Percentiles rank a stretch among this genome's conserved stretches.
These are phyloP conservation scores for Apamea crenata DNA, from an alignment of 2,888 invertebrate genomes.

Conservation along the genomic window DNA sequence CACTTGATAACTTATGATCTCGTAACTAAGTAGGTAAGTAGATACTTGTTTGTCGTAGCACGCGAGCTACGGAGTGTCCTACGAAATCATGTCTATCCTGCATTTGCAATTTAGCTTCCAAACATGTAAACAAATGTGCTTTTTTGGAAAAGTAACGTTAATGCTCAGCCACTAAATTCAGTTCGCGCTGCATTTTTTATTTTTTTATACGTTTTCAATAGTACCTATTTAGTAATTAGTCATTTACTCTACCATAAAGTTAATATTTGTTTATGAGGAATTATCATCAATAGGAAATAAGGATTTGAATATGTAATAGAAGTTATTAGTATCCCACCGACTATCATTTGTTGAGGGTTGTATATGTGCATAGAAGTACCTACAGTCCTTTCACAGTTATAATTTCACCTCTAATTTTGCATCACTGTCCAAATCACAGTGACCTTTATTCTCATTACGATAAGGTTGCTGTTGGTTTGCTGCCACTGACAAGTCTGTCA, in stretches of 20 bases:
- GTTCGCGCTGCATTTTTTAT: not conserved
- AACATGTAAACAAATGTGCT: not conserved
- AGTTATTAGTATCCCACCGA: not conserved
- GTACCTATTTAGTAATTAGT: not conserved
- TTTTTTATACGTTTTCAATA: not conserved
- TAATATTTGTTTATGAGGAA: not conserved
- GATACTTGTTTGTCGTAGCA: not conserved
- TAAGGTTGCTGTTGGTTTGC: no score
- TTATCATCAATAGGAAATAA: not conserved
- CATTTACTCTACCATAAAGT: not conserved
- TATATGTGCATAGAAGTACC: not conserved
- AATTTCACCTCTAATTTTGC: no score
- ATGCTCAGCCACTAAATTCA: not conserved
- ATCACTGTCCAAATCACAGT: no score
- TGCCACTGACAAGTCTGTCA: no score
- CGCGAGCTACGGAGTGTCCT: not conserved
- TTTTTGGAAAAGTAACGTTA: not conserved
- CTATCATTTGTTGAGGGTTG: not conserved
- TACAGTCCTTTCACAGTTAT: no score
- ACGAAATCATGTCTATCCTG: not conserved
- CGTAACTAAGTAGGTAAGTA: not conserved
- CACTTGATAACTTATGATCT: not conserved
- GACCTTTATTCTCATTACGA: no score
- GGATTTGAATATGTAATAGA: not conserved
- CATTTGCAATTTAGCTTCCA: not conserved